phyloP scores from a whole-genome alignment of 30 jellyfish, hydroid and myxozoan genomes.

The Pelagia noctiluca region DNA sequence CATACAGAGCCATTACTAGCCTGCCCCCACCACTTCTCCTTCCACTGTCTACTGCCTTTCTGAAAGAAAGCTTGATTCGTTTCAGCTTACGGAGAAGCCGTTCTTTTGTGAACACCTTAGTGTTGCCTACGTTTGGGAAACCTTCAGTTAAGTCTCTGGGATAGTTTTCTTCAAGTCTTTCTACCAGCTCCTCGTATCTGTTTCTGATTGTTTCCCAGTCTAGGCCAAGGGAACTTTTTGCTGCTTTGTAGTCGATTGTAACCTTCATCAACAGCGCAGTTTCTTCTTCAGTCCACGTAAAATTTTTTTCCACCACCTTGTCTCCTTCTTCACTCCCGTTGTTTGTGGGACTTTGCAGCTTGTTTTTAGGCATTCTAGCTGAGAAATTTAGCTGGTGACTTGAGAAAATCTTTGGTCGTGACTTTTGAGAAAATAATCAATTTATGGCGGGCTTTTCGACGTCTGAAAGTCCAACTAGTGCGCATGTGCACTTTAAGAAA shows the following conservation, averaged over 20 bases:
- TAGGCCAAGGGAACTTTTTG: constrained; percentile 3
- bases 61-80: neutral
- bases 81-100: neutral
- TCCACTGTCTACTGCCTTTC: constrained; percentile 4
- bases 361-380: too few species aligned
- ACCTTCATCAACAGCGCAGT: constrained; percentile 4
- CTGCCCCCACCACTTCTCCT: constrained; percentile 17
- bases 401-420: too few species aligned
- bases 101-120: constrained; percentile 16
- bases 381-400: too few species aligned
- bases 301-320: neutral
- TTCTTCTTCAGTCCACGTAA: constrained; percentile 50
- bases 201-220: constrained; percentile 47
- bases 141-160: constrained; percentile 40
- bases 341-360: too few species aligned
- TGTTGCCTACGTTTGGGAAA: constrained; percentile 24
- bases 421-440: too few species aligned
- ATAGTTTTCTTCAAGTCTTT: constrained; percentile 16
- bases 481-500: too few species aligned
- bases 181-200: constrained; percentile 35
- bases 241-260: constrained; percentile 1
- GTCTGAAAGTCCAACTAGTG: too few species aligned
- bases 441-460: too few species aligned
- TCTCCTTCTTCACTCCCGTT: too few species aligned
- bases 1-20: neutral